Percentiles rank a stretch among this genome's conserved stretches.
phyloP scores from a whole-genome alignment of 2,797 vertebrate genomes.

The Eleutherodactylus coqui region DNA sequence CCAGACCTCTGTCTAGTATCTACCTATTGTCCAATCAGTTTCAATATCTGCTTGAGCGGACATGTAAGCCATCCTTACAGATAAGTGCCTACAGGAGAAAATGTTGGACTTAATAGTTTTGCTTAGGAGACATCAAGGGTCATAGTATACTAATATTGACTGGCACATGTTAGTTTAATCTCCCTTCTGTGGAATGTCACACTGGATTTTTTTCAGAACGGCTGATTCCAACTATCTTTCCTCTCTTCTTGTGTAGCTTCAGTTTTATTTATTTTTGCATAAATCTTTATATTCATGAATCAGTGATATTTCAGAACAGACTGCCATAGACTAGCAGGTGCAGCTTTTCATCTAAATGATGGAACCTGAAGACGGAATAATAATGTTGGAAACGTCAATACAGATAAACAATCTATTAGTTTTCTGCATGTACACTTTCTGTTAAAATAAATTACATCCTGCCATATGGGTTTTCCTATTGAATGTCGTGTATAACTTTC shows the following conservation, averaged over 20 bases:
- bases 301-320: slow-evolving; percentile 72
- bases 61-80: slow-evolving; percentile 90
- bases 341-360: slow-evolving; percentile 70
- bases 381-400: slow-evolving; percentile 62
- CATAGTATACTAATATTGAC: slow-evolving; percentile 90
- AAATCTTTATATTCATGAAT: slow-evolving; percentile 81
- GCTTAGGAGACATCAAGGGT: slow-evolving; percentile 85
- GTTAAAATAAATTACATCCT: slow-evolving; percentile 64
- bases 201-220: slow-evolving; percentile 76
- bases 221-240: slow-evolving; percentile 77
- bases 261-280: slow-evolving; percentile 75
- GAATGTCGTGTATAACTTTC: slow-evolving; percentile 55
- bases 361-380: slow-evolving; percentile 59
- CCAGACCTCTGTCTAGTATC: slow-evolving; percentile 88
- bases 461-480: slow-evolving; percentile 52
- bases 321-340: slow-evolving; percentile 68
- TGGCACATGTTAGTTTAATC: slow-evolving; percentile 90
- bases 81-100: slow-evolving; percentile 91
- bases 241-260: slow-evolving; percentile 67
- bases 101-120: slow-evolving; percentile 95
- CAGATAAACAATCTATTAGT: slow-evolving; percentile 63
- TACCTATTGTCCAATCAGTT: slow-evolving; percentile 95
- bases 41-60: slow-evolving; percentile 92
- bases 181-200: slow-evolving; percentile 83
- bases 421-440: slow-evolving; percentile 58